These are phyloP conservation scores for Eurytoma adleriae DNA, from an alignment of 2,888 invertebrate species.

Conservation along the genomic window DNA sequence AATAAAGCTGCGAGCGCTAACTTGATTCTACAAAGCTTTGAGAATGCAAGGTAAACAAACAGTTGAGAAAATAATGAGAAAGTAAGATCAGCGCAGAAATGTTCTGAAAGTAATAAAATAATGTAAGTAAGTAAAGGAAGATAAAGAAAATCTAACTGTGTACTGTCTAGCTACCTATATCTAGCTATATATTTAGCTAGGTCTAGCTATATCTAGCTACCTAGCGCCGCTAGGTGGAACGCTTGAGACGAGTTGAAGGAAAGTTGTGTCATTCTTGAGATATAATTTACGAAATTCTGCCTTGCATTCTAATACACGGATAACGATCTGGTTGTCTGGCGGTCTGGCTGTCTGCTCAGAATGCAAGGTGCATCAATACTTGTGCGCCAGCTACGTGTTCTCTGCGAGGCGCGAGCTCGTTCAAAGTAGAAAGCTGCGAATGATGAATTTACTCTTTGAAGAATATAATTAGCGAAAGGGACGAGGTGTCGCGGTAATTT, in stretches of 20 bases:
- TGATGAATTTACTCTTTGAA: too few relatives aligned
- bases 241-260: neutral
- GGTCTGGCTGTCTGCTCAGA: neutral
- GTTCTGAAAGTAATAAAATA: neutral
- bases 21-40: neutral
- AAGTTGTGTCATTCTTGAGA: neutral
- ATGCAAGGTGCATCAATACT: slow-evolving; percentile 1
- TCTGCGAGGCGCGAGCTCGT: neutral
- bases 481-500: too few relatives aligned
- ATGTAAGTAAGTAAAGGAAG: neutral
- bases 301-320: neutral
- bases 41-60: slow-evolving; percentile 16
- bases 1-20: neutral
- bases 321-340: slow-evolving; percentile 15
- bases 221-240: neutral
- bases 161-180: too few relatives aligned
- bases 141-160: neutral
- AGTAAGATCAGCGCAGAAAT: neutral
- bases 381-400: slow-evolving; percentile 19
- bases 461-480: too few relatives aligned
- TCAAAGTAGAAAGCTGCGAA: too few relatives aligned
- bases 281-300: neutral
- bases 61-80: neutral
- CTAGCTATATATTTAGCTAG: too few relatives aligned
- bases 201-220: too few relatives aligned